Conservation (phyloP, 2,797 vertebrate genomes). For the Oryzias sinensis region DNA sequence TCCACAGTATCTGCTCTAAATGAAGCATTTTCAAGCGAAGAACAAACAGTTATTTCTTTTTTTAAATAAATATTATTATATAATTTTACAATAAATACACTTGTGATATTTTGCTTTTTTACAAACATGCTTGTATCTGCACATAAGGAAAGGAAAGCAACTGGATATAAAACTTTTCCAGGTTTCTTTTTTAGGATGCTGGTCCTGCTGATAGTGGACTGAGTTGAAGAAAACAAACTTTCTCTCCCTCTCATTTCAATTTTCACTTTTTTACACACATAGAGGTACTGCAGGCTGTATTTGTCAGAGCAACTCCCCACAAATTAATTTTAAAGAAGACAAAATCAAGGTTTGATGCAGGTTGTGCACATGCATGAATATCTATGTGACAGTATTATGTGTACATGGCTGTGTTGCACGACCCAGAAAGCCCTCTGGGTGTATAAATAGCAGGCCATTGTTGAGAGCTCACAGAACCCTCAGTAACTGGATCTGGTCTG, state of each 20-base stretch:
- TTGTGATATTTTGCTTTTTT: neutral
- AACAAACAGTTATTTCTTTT: no score
- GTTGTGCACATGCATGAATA: conserved; percentile 14
- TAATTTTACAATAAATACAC: neutral
- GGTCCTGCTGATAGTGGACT: conserved; percentile 73
- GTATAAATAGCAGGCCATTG: conserved; percentile 80
- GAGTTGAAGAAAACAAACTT: conserved; percentile 69
- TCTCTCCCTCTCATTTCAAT: conserved; percentile 20
- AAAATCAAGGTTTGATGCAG: conserved; percentile 5
- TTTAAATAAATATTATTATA: no score
- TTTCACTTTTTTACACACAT: neutral
- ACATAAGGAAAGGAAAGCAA: conserved; percentile 9
- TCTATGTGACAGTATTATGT: conserved; percentile 22
- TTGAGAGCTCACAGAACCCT: conserved; percentile 75
- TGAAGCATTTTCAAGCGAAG: no score
- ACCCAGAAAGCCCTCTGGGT: conserved; percentile 73
- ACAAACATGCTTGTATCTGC: conserved; percentile 6
- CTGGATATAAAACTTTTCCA: conserved; percentile 63
- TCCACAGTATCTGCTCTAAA: no score
- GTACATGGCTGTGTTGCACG: conserved; percentile 55
- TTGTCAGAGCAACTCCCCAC: neutral
- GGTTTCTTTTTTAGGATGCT: conserved; percentile 66
- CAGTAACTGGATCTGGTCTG: conserved; percentile 73
- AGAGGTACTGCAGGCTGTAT: neutral
- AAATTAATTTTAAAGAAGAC: neutral